Evolutionary conservation across 2,888 invertebrate genomes (phyloP).

Genomic region (Aspidiotus rigidus): DNA sequence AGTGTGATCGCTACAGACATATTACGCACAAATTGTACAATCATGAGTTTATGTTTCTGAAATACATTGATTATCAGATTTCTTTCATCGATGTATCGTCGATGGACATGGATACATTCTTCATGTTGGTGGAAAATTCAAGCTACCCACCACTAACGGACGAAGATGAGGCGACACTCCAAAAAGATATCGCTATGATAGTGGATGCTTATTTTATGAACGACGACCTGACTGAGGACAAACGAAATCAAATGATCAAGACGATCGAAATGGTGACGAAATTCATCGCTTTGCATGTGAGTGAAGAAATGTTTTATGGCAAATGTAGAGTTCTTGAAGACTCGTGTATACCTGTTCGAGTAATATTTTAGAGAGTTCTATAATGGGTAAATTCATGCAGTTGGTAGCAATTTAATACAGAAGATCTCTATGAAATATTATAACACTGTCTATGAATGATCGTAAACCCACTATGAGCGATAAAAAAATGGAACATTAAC

Average conservation of each 20-base stretch:
- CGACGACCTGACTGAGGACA: background rate
- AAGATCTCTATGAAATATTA: too few relatives aligned
- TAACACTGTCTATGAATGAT: too few relatives aligned
- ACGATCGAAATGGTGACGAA: background rate
- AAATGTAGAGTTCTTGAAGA: too few relatives aligned
- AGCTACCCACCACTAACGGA: background rate
- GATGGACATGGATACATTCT: conserved; percentile 1
- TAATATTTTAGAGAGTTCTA: too few relatives aligned
- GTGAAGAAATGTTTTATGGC: background rate
- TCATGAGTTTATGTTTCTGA: too few relatives aligned
- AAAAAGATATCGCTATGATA: background rate
- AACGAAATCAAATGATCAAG: background rate
- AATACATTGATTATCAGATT: background rate
- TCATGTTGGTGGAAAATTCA: background rate
- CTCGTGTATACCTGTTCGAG: too few relatives aligned
- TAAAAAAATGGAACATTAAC: too few relatives aligned
- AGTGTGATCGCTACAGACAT: too few relatives aligned
- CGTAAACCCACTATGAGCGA: too few relatives aligned
- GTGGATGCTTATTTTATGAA: background rate
- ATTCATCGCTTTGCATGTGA: background rate
- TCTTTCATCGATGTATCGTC: conserved; percentile 1
- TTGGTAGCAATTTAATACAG: too few relatives aligned
- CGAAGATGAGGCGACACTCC: background rate
- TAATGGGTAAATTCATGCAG: too few relatives aligned
- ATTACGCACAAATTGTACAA: too few relatives aligned